Conservation (phyloP, 53 echinoderm and acorn worm species). For the Mesocentrotus franciscanus region DNA sequence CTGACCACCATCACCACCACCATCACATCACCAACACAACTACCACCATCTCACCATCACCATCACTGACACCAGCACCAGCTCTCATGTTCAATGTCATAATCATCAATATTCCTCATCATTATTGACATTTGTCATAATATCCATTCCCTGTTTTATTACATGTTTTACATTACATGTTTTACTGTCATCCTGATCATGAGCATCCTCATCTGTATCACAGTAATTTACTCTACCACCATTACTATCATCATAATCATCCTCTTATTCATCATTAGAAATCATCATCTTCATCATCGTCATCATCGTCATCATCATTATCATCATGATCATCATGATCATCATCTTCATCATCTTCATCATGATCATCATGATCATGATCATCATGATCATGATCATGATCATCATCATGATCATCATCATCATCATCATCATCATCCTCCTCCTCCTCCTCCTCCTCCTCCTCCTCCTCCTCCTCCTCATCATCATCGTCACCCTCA, state of each 20-base stretch:
- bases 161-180: too few relatives aligned
- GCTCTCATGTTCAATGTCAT: background rate
- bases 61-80: background rate
- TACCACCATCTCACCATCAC: background rate
- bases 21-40: too few relatives aligned
- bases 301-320: background rate
- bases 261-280: background rate
- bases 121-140: too few relatives aligned
- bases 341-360: background rate
- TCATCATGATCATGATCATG: background rate
- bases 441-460: too few relatives aligned
- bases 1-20: too few relatives aligned
- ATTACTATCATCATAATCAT: background rate
- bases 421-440: background rate
- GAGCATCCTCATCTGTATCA: too few relatives aligned
- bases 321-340: background rate
- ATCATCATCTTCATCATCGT: background rate
- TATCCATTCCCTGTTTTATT: too few relatives aligned
- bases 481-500: background rate
- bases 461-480: background rate
- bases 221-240: too few relatives aligned
- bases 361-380: background rate
- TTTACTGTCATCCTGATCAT: too few relatives aligned
- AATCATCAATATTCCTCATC: background rate
- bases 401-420: background rate